phyloP scores from a whole-genome alignment of 1,140 invertebrate species.

The Drosophila nikananu region DNA sequence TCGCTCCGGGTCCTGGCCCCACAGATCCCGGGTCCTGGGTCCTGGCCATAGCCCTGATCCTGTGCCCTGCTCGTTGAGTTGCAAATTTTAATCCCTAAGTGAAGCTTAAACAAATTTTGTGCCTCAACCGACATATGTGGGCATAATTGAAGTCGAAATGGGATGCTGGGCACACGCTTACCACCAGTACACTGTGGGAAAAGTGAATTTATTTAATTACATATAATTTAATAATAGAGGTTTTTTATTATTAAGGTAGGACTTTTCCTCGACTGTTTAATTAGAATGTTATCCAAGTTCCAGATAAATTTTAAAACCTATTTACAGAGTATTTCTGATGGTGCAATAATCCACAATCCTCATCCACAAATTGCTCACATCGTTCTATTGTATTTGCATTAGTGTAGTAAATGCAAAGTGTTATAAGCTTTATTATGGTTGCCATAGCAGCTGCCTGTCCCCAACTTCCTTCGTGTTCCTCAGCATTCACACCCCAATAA shows the following conservation, averaged over 20 bases:
- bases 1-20: slow-evolving; percentile 7
- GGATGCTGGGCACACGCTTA: slow-evolving; percentile 21
- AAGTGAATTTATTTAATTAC: not conserved
- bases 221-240: not conserved
- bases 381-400: slow-evolving; percentile 80
- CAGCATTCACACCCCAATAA: slow-evolving; percentile 12
- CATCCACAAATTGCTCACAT: slow-evolving; percentile 6
- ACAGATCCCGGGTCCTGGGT: not conserved
- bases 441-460: slow-evolving; percentile 41
- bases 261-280: not conserved
- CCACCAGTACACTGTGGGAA: slow-evolving; percentile 11
- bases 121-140: slow-evolving; percentile 68
- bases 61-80: slow-evolving; percentile 38
- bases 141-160: slow-evolving; percentile 72
- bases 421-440: slow-evolving; percentile 81
- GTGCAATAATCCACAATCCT: slow-evolving; percentile 7
- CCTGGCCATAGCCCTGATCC: slow-evolving; percentile 23
- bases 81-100: slow-evolving; percentile 77
- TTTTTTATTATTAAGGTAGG: not conserved
- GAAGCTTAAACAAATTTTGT: slow-evolving; percentile 81
- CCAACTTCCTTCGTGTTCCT: not conserved
- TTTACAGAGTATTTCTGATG: not conserved
- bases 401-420: slow-evolving; percentile 83
- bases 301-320: not conserved
- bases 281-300: not conserved